phyloP scores from a whole-genome alignment of 2,888 invertebrate genomes.

The Drosophila mulleri region DNA sequence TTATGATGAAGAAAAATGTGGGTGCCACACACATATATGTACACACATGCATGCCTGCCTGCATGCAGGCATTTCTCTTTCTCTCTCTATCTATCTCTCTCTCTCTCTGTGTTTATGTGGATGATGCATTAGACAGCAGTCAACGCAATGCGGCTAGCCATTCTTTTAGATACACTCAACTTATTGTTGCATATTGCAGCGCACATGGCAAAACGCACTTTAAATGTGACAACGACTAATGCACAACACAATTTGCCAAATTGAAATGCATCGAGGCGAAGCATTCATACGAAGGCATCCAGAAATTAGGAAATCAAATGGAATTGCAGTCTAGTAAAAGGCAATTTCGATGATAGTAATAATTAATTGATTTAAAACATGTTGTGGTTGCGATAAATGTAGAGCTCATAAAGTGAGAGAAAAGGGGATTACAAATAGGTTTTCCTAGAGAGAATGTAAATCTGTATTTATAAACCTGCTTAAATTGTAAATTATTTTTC shows the following conservation, averaged over 20 bases:
- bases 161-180: constrained; percentile 23
- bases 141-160: constrained; percentile 38
- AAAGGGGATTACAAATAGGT: background rate
- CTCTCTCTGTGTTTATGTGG: constrained; percentile 7
- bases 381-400: background rate
- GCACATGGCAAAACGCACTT: constrained; percentile 62
- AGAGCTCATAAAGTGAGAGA: background rate
- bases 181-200: constrained; percentile 37
- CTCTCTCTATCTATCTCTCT: background rate
- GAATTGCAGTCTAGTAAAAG: background rate
- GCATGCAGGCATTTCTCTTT: constrained; percentile 1
- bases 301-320: background rate
- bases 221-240: constrained; percentile 52
- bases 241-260: constrained; percentile 52
- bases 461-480: too few species aligned
- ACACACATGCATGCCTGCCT: background rate
- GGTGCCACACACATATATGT: constrained; percentile 33
- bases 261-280: constrained; percentile 51
- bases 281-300: background rate
- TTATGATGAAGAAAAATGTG: constrained; percentile 76
- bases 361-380: background rate
- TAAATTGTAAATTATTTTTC: too few species aligned
- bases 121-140: constrained; percentile 42
- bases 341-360: background rate
- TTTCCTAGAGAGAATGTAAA: too few species aligned